phyloP scores from a whole-genome alignment of 2,797 vertebrate species.

The Sarcophilus harrisii region DNA sequence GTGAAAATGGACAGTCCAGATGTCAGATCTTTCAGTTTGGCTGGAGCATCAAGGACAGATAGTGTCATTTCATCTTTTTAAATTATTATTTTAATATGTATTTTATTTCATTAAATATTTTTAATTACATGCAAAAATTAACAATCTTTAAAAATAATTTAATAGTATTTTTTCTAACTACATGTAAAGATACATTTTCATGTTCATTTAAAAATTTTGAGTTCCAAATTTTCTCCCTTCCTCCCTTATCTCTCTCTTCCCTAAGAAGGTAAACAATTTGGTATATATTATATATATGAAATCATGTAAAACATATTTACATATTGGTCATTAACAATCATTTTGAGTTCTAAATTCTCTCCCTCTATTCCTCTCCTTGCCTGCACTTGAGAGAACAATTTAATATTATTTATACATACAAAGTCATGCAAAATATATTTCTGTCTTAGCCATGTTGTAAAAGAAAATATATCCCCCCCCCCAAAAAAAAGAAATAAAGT shows the following conservation, averaged over 20 bases:
- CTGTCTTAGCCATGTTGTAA: background rate
- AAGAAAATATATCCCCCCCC: background rate
- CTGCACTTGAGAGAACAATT: background rate
- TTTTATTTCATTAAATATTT: background rate
- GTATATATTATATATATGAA: background rate
- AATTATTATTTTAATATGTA: background rate
- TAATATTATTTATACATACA: background rate
- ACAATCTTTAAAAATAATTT: background rate
- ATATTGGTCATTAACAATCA: background rate
- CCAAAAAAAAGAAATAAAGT: background rate
- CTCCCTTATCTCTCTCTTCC: background rate
- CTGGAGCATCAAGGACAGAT: background rate
- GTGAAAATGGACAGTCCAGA: background rate
- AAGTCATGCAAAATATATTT: background rate
- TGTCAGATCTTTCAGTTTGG: background rate
- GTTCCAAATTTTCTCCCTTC: background rate
- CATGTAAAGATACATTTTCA: background rate
- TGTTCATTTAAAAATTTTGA: background rate
- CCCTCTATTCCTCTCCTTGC: background rate
- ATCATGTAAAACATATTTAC: background rate
- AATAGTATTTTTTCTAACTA: background rate
- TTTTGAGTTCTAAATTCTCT: background rate
- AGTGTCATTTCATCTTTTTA: background rate
- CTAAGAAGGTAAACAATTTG: background rate
- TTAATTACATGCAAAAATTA: background rate